Evolutionary conservation across 2,888 invertebrate species (phyloP).

Genomic region (Tholera decimalis): DNA sequence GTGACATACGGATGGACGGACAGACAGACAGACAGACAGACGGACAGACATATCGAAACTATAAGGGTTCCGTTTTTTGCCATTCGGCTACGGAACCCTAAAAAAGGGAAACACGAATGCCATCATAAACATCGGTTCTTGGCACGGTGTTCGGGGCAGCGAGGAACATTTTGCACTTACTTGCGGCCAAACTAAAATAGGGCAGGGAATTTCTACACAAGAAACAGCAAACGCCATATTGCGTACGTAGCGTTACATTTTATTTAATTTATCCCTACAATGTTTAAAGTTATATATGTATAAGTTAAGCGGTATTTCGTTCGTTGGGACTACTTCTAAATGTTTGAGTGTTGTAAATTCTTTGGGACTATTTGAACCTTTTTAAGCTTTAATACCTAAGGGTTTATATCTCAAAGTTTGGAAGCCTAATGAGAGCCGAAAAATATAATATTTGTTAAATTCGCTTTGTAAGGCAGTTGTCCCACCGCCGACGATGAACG

Average conservation of each 20-base stretch:
- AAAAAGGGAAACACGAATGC: constrained; percentile 58
- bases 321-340: background rate
- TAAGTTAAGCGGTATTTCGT: background rate
- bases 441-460: background rate
- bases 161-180: constrained; percentile 69
- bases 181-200: constrained; percentile 68
- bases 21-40: too few relatives aligned
- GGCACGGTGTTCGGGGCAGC: constrained; percentile 64
- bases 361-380: background rate
- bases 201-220: constrained; percentile 65
- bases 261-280: constrained; percentile 49
- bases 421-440: background rate
- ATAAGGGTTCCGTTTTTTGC: too few relatives aligned
- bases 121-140: constrained; percentile 66
- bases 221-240: constrained; percentile 62
- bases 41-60: too few relatives aligned
- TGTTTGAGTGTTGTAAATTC: background rate
- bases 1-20: too few relatives aligned
- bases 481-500: too few relatives aligned
- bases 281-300: constrained; percentile 13
- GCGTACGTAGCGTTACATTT: constrained; percentile 55
- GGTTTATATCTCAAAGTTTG: background rate
- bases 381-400: background rate
- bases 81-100: too few relatives aligned
- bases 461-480: too few relatives aligned